Percentiles rank a stretch among this genome's conserved stretches.
These are phyloP conservation scores for Tachina lurida DNA, from an alignment of 2,888 invertebrate species.

Conservation along the genomic window DNA sequence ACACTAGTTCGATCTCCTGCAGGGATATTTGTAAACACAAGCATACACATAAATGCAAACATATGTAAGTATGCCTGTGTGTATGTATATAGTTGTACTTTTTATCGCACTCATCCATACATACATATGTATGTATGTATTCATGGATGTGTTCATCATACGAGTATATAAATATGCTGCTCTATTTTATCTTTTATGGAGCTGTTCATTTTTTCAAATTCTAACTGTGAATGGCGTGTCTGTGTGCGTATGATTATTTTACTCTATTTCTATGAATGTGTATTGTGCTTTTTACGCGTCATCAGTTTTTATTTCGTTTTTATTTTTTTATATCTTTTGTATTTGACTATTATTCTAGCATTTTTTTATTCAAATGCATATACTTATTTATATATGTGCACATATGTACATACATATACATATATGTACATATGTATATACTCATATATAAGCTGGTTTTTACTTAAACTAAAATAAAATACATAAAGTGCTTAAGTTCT, in stretches of 20 bases:
- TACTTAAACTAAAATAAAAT: slow-evolving; percentile 48
- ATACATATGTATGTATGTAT: too few species aligned
- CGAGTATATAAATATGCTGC: slow-evolving; percentile 69
- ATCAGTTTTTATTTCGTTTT: slow-evolving; percentile 71
- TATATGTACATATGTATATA: neutral
- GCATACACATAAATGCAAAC: neutral
- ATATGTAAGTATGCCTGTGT: slow-evolving; percentile 24
- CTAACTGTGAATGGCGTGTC: slow-evolving; percentile 4
- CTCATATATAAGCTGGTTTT: slow-evolving; percentile 6
- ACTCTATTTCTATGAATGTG: slow-evolving; percentile 32
- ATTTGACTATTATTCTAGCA: slow-evolving; percentile 63
- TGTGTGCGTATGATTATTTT: slow-evolving; percentile 34
- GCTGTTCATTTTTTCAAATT: slow-evolving; percentile 47
- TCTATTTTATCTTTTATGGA: slow-evolving; percentile 60
- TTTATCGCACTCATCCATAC: slow-evolving; percentile 31
- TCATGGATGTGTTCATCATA: slow-evolving; percentile 58
- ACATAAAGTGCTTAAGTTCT: slow-evolving; percentile 67
- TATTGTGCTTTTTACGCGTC: slow-evolving; percentile 66
- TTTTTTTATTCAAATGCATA: slow-evolving; percentile 28
- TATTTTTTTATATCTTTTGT: slow-evolving; percentile 61
- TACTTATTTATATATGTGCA: neutral
- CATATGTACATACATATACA: neutral
- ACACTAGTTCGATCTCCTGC: too few species aligned
- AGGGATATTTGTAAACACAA: neutral
- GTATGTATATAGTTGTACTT: slow-evolving; percentile 40